Conservation (phyloP, 2,113 vertebrate genomes). For the Indicator indicator region DNA sequence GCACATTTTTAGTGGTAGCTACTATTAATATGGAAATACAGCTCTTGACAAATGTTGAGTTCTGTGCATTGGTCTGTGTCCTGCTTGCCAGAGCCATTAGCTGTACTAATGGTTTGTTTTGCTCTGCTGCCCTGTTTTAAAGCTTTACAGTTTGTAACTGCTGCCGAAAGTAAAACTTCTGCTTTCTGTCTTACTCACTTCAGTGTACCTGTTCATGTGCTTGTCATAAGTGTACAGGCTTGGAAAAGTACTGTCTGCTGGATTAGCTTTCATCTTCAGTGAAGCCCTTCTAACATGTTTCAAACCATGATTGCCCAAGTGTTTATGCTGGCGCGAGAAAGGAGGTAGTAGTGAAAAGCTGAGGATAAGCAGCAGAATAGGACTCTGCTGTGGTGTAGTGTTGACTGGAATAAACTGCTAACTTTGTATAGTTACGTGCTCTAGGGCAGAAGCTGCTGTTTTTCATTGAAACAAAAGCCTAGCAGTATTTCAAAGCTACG, state of each 20-base stretch:
- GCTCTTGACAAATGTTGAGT: not conserved
- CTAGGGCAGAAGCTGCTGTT: not conserved
- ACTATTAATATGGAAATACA: not conserved
- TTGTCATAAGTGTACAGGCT: not conserved
- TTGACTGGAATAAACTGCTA: not conserved
- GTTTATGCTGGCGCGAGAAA: not conserved
- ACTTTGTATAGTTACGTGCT: not conserved
- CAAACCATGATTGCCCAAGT: too few species aligned
- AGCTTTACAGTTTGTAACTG: not conserved
- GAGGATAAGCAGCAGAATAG: not conserved
- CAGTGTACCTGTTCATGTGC: not conserved
- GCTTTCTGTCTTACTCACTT: not conserved
- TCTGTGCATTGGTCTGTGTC: not conserved
- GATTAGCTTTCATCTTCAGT: not conserved
- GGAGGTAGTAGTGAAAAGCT: not conserved
- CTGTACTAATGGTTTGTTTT: not conserved
- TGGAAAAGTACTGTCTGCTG: not conserved
- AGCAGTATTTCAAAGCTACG: too few species aligned
- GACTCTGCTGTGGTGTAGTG: not conserved
- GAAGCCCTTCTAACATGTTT: not conserved
- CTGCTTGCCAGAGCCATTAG: not conserved
- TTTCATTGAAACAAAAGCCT: not conserved
- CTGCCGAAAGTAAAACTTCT: not conserved
- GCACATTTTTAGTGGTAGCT: not conserved
- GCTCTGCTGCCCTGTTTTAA: not conserved